These are phyloP conservation scores for Colinus virginianus DNA, from an alignment of 2,113 vertebrate species.

Conservation along the genomic window DNA sequence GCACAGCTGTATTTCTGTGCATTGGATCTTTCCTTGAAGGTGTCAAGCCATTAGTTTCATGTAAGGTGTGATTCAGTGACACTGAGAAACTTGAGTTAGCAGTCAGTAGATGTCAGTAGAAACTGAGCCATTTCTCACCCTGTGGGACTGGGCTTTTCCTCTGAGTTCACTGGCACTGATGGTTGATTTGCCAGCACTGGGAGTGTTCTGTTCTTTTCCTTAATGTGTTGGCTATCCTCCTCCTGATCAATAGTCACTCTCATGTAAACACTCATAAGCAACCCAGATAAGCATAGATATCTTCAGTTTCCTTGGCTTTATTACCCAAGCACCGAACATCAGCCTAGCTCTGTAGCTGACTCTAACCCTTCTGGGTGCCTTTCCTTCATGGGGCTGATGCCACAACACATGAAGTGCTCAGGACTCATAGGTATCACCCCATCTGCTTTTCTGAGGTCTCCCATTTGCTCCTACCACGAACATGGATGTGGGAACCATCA, in stretches of 20 bases:
- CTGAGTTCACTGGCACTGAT: background rate
- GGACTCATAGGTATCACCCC: no score
- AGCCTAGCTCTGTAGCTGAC: background rate
- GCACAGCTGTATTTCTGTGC: background rate
- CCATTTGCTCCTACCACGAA: background rate
- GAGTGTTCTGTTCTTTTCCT: background rate
- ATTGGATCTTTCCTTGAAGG: background rate
- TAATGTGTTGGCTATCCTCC: background rate
- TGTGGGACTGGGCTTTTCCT: background rate
- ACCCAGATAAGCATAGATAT: background rate
- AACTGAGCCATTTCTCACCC: background rate
- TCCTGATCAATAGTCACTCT: background rate
- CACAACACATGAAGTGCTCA: background rate
- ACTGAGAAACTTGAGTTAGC: background rate
- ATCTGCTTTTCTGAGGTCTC: background rate
- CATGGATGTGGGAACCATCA: background rate
- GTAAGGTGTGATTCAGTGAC: background rate
- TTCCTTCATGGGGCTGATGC: background rate
- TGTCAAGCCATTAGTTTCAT: background rate
- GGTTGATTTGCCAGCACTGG: background rate
- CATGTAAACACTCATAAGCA: background rate
- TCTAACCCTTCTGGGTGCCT: background rate
- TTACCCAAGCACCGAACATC: background rate
- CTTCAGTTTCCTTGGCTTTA: background rate
- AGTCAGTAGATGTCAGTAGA: constrained; percentile 39